Evolutionary conservation across 1,140 invertebrate species (phyloP).

Genomic region (Musca vetustissima): DNA sequence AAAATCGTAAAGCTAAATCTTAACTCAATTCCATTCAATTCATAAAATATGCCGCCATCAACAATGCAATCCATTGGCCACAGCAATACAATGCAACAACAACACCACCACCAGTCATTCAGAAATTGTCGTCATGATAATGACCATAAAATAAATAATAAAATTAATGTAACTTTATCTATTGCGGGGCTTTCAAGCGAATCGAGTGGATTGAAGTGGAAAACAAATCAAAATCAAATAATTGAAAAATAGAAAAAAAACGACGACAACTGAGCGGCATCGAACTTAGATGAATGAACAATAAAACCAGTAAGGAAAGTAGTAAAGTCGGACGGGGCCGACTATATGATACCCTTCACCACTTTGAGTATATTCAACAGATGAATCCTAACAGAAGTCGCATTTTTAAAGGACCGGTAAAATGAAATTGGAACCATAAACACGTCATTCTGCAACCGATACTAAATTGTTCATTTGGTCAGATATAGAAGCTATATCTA

Average conservation of each 20-base stretch:
- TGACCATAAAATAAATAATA: conserved; percentile 23
- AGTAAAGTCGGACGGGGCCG: too few relatives aligned
- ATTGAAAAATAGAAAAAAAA: not conserved
- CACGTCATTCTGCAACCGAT: too few relatives aligned
- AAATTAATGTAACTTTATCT: conserved; percentile 25
- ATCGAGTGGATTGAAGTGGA: conserved; percentile 20
- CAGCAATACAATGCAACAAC: not conserved
- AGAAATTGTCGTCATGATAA: conserved; percentile 22
- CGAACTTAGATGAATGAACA: too few relatives aligned
- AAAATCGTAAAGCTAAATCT: not conserved
- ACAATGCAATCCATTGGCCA: not conserved
- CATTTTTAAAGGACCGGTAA: too few relatives aligned
- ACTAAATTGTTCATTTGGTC: too few relatives aligned
- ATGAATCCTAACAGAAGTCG: too few relatives aligned
- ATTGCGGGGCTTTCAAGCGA: conserved; percentile 1
- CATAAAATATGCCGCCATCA: not conserved
- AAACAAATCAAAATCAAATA: conserved; percentile 25
- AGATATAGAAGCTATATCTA: too few relatives aligned
- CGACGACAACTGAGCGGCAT: too few relatives aligned
- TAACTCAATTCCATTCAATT: not conserved
- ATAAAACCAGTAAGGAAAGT: too few relatives aligned
- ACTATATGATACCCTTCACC: too few relatives aligned
- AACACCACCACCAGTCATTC: not conserved
- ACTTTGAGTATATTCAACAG: too few relatives aligned
- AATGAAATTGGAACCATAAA: too few relatives aligned